These are phyloP conservation scores for Colostygia pectinataria DNA, from an alignment of 2,888 invertebrate genomes.

Conservation along the genomic window DNA sequence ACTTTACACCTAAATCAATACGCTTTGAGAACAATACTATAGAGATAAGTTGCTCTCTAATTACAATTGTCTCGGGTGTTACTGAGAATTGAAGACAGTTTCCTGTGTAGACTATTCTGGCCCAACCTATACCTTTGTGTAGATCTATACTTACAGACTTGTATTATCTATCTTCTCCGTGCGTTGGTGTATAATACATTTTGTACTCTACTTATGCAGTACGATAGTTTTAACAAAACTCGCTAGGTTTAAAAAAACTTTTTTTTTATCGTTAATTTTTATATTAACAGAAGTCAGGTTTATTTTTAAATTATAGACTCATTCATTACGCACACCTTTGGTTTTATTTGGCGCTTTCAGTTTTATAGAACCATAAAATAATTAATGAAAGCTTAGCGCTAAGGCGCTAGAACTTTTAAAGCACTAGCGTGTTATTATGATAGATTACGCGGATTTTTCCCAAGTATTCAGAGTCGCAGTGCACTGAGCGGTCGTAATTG, in stretches of 20 bases:
- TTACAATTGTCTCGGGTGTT: slow-evolving; percentile 42
- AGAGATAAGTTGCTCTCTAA: slow-evolving; percentile 38
- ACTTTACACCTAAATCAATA: slow-evolving; percentile 66
- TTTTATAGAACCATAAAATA: too few species aligned
- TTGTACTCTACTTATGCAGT: too few species aligned
- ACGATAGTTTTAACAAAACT: too few species aligned
- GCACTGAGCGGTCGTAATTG: slow-evolving; percentile 28
- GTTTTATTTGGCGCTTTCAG: too few species aligned
- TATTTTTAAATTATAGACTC: too few species aligned
- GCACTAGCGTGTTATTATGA: slow-evolving; percentile 21
- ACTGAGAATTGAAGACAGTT: slow-evolving; percentile 28
- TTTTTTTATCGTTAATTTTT: too few species aligned
- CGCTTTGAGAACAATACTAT: slow-evolving; percentile 57
- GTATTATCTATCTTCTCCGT: neutral
- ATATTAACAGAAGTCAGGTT: too few species aligned
- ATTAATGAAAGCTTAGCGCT: slow-evolving; percentile 10
- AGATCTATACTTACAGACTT: too few species aligned
- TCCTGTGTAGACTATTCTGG: slow-evolving; percentile 1
- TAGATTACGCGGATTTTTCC: slow-evolving; percentile 29
- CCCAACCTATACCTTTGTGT: slow-evolving; percentile 1
- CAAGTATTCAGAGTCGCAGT: slow-evolving; percentile 29
- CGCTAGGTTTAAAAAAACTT: too few species aligned
- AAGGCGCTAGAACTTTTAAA: slow-evolving; percentile 6
- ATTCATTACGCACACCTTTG: too few species aligned
- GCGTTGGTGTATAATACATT: too few species aligned